Evolutionary conservation across 2,113 vertebrate genomes (phyloP).

Genomic region (Raphicerus campestris): DNA sequence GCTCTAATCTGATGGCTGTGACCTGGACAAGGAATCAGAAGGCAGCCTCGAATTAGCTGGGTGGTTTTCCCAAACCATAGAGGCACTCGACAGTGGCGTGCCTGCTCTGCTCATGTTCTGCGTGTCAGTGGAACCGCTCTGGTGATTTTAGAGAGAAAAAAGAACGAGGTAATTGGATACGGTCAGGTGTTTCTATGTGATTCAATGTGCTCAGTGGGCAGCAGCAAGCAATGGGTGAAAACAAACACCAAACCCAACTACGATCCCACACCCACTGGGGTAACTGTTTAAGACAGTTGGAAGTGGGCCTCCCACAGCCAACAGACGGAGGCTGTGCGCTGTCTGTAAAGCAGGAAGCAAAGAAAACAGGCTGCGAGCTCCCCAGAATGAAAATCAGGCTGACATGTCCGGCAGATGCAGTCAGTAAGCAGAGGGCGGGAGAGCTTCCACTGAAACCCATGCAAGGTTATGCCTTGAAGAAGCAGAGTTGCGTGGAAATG

Average conservation of each 20-base stretch:
- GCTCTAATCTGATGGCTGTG: constrained; percentile 20
- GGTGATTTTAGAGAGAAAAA: not conserved
- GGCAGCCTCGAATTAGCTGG: constrained; percentile 22
- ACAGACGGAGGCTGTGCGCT: not conserved
- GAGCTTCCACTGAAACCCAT: not conserved
- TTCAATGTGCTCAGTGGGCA: constrained; percentile 19
- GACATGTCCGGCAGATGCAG: not conserved
- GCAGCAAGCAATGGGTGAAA: not conserved
- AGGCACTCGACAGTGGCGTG: not conserved
- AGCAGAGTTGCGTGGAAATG: not conserved
- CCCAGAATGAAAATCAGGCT: not conserved
- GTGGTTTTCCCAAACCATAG: not conserved
- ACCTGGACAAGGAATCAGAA: constrained; percentile 14
- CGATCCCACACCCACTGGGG: not conserved
- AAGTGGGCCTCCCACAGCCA: not conserved
- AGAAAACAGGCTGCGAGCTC: not conserved
- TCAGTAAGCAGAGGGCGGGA: not conserved
- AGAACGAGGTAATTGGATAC: not conserved
- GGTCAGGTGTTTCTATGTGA: not conserved
- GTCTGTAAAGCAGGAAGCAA: not conserved
- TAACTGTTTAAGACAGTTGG: rapidly evolving
- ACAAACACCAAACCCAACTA: not conserved
- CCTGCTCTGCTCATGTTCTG: not conserved
- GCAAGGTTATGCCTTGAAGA: not conserved
- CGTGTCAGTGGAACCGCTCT: not conserved